Evolutionary conservation across 2,113 vertebrate species (phyloP).

Genomic region (Malurus melanocephalus): DNA sequence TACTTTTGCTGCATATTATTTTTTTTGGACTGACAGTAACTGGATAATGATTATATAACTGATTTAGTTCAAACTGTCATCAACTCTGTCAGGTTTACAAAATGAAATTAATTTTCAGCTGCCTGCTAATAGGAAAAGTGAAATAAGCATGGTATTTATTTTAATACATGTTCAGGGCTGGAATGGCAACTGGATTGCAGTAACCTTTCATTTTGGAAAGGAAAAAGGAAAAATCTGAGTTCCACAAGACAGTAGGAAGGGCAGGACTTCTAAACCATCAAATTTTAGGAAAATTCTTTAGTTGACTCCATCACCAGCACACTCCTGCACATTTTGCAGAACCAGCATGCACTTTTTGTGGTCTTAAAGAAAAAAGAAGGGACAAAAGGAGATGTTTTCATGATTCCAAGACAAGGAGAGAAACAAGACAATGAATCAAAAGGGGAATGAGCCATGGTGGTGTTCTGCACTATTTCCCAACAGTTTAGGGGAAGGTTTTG

Average conservation of each 20-base stretch:
- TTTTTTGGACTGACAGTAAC: background rate
- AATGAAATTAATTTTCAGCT: background rate
- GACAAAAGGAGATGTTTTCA: background rate
- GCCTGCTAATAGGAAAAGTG: background rate
- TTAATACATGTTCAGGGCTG: background rate
- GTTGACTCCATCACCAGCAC: background rate
- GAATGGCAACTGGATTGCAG: background rate
- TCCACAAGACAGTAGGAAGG: background rate
- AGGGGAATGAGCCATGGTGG: background rate
- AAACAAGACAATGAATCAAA: background rate
- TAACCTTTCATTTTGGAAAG: background rate
- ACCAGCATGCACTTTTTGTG: too few species aligned
- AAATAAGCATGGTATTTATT: background rate
- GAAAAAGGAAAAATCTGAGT: background rate
- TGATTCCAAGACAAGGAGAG: background rate
- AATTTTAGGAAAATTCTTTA: background rate
- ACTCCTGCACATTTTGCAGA: too few species aligned
- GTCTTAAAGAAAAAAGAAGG: background rate
- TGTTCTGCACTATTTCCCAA: slow-evolving; percentile 2
- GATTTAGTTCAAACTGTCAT: background rate
- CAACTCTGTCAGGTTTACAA: background rate
- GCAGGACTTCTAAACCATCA: background rate
- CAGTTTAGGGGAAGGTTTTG: background rate
- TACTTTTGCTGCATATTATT: background rate
- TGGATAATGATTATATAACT: background rate